phyloP scores from a whole-genome alignment of 2,888 invertebrate genomes.

The Molorchus minor region DNA sequence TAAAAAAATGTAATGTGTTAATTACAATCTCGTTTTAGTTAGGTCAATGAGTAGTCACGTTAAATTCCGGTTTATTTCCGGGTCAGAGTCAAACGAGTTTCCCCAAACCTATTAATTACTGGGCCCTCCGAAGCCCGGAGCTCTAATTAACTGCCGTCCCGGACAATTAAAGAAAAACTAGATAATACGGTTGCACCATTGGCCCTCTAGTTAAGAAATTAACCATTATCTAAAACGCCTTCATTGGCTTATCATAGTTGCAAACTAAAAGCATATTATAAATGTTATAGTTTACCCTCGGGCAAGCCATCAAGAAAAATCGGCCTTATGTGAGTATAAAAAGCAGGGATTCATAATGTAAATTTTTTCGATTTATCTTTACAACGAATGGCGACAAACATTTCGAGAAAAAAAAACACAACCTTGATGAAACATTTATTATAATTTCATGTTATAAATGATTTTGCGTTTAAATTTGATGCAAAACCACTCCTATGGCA shows the following conservation, averaged over 20 bases:
- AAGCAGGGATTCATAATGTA: too few relatives aligned
- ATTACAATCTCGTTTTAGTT: constrained; percentile 19
- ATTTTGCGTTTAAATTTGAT: too few relatives aligned
- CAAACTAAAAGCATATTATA: constrained; percentile 31
- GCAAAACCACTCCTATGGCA: too few relatives aligned
- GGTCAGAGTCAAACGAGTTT: constrained; percentile 24
- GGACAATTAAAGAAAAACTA: constrained; percentile 43
- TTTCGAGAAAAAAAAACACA: too few relatives aligned
- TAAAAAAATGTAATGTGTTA: constrained; percentile 20
- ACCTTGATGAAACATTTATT: too few relatives aligned
- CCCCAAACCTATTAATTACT: constrained; percentile 37
- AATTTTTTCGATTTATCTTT: too few relatives aligned
- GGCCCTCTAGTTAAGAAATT: constrained; percentile 33
- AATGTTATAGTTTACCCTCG: constrained; percentile 30
- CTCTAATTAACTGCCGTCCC: constrained; percentile 34
- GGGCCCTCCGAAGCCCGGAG: constrained; percentile 28
- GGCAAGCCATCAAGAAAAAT: constrained; percentile 14
- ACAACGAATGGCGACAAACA: too few relatives aligned
- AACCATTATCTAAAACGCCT: constrained; percentile 31
- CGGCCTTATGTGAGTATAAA: too few relatives aligned
- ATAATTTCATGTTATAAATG: too few relatives aligned
- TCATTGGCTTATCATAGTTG: constrained; percentile 21
- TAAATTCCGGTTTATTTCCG: constrained; percentile 28
- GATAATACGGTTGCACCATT: constrained; percentile 36
- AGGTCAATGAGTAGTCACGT: constrained; percentile 19